These are phyloP conservation scores for Parapsyche elsis DNA, from an alignment of 1,140 invertebrate species.

Conservation along the genomic window DNA sequence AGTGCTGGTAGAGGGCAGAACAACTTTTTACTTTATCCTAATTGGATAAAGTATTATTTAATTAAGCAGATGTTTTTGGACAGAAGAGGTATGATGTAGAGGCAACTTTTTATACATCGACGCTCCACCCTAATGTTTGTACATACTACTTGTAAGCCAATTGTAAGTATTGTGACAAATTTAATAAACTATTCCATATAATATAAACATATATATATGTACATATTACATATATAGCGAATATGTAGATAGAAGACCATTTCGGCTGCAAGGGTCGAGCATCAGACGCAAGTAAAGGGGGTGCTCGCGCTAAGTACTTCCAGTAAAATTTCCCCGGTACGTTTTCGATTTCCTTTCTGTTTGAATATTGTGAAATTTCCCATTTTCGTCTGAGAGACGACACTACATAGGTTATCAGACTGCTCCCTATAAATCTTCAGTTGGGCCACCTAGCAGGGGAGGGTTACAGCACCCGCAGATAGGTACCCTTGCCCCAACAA, in stretches of 20 bases:
- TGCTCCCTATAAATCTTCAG: constrained; percentile 31
- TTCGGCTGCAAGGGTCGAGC: not conserved
- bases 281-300: not conserved
- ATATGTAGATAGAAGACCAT: not conserved
- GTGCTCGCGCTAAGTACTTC: constrained; percentile 3
- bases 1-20: too few species aligned
- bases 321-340: constrained; percentile 40
- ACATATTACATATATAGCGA: not conserved
- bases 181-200: too few species aligned
- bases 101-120: too few species aligned
- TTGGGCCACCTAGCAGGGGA: constrained; percentile 14
- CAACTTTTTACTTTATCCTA: too few species aligned
- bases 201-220: not conserved
- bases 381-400: constrained; percentile 39
- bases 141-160: too few species aligned
- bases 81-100: too few species aligned
- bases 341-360: constrained; percentile 45
- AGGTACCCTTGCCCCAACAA: not conserved
- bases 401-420: constrained; percentile 39
- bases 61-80: too few species aligned
- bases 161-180: too few species aligned
- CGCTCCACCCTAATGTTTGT: too few species aligned
- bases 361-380: constrained; percentile 45
- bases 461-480: not conserved
- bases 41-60: too few species aligned